These are phyloP conservation scores for Sebastes melanostomus DNA, from an alignment of 2,797 vertebrate genomes.

Conservation along the genomic window DNA sequence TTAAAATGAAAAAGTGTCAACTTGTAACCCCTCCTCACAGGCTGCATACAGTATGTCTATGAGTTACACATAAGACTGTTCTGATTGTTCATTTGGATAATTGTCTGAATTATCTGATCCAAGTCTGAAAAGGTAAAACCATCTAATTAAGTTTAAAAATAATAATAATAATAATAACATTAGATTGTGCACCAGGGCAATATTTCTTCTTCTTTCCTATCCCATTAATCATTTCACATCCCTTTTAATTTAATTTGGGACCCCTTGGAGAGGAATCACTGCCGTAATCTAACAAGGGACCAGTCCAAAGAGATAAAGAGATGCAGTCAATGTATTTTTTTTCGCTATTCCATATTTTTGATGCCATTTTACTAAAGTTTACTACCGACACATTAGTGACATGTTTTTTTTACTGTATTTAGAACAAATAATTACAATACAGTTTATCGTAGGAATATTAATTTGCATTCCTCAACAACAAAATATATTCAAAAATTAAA, in stretches of 20 bases:
- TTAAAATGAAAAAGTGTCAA: not conserved
- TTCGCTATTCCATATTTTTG: not conserved
- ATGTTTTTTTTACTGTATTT: not conserved
- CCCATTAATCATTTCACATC: not conserved
- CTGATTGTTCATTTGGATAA: not conserved
- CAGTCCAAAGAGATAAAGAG: not conserved
- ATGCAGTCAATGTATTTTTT: not conserved
- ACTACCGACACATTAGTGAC: not conserved
- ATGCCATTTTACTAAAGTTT: not conserved
- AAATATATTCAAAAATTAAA: not conserved
- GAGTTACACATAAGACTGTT: not conserved
- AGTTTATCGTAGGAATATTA: rapidly evolving
- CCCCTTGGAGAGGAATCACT: not conserved
- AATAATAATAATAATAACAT: not conserved
- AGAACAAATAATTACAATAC: not conserved
- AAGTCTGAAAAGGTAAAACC: not conserved
- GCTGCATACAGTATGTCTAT: not conserved
- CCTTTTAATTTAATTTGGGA: not conserved
- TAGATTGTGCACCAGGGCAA: not conserved
- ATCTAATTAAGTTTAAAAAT: not conserved
- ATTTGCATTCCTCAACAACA: not conserved
- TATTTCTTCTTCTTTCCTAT: not conserved
- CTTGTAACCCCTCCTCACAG: not conserved
- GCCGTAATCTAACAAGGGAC: not conserved
- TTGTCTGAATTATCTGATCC: not conserved